Evolutionary conservation across 2,797 vertebrate species (phyloP).

Genomic region (Hippocampus kuda): DNA sequence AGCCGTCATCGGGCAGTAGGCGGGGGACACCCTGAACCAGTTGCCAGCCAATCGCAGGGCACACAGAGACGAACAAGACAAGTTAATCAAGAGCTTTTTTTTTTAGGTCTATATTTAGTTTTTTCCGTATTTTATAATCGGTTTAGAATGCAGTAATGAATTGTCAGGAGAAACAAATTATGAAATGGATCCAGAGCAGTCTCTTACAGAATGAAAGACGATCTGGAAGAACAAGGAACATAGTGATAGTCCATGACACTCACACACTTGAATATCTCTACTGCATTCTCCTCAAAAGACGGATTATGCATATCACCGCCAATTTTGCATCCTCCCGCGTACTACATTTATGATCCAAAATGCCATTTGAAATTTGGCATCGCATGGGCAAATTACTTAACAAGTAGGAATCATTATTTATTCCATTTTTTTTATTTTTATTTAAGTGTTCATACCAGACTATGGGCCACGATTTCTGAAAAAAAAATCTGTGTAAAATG

Average conservation of each 20-base stretch:
- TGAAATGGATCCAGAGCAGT: slow-evolving; percentile 58
- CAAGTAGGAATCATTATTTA: not conserved
- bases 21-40: too few species aligned
- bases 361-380: not conserved
- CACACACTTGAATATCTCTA: too few species aligned
- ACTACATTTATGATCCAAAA: not conserved
- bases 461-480: not conserved
- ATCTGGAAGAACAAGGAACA: too few species aligned
- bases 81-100: slow-evolving; percentile 48
- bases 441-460: not conserved
- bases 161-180: slow-evolving; percentile 51
- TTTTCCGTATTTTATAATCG: slow-evolving; percentile 52
- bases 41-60: too few species aligned
- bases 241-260: too few species aligned
- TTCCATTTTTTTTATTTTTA: not conserved
- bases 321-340: not conserved
- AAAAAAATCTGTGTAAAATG: too few species aligned
- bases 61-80: too few species aligned
- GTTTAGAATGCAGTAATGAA: slow-evolving; percentile 66
- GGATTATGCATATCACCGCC: too few species aligned
- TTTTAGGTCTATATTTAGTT: slow-evolving; percentile 50
- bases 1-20: too few species aligned
- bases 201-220: slow-evolving; percentile 45
- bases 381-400: not conserved
- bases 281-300: too few species aligned